Conservation (phyloP, 2,888 invertebrate genomes). For the Dermolepida albohirtum region DNA sequence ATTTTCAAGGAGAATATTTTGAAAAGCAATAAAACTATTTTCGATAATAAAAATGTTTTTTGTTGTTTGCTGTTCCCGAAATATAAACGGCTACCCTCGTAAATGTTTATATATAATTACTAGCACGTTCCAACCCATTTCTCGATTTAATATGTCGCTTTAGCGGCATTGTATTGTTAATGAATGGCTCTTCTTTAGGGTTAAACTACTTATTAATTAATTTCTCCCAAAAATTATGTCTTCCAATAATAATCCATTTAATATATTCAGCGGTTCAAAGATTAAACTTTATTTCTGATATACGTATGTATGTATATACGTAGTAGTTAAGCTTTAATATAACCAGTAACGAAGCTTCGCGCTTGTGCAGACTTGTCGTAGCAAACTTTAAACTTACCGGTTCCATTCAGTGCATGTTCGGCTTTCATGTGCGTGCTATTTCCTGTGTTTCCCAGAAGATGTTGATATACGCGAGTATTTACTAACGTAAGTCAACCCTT, state of each 20-base stretch:
- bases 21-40: too few relatives aligned
- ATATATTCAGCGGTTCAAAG: slow-evolving; percentile 6
- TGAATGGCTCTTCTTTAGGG: too few relatives aligned
- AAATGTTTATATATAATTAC: too few relatives aligned
- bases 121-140: too few relatives aligned
- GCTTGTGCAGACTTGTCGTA: slow-evolving; percentile 38
- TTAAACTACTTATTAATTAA: too few relatives aligned
- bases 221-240: too few relatives aligned
- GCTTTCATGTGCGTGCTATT: slow-evolving; percentile 31
- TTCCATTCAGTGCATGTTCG: slow-evolving; percentile 42
- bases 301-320: slow-evolving; percentile 5
- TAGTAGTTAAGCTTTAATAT: slow-evolving; percentile 4
- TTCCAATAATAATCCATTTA: slow-evolving; percentile 4
- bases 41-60: too few relatives aligned
- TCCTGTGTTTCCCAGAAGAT: slow-evolving; percentile 35
- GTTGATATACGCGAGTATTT: slow-evolving; percentile 40
- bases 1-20: too few relatives aligned
- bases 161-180: too few relatives aligned
- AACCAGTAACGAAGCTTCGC: slow-evolving; percentile 20
- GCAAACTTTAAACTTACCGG: slow-evolving; percentile 40
- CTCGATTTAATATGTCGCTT: too few relatives aligned
- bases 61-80: too few relatives aligned
- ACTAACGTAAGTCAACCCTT: slow-evolving; percentile 34
- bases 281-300: slow-evolving; percentile 20
- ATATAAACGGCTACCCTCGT: too few relatives aligned